phyloP scores from a whole-genome alignment of 2,113 vertebrate species.

The Cettia cetti region DNA sequence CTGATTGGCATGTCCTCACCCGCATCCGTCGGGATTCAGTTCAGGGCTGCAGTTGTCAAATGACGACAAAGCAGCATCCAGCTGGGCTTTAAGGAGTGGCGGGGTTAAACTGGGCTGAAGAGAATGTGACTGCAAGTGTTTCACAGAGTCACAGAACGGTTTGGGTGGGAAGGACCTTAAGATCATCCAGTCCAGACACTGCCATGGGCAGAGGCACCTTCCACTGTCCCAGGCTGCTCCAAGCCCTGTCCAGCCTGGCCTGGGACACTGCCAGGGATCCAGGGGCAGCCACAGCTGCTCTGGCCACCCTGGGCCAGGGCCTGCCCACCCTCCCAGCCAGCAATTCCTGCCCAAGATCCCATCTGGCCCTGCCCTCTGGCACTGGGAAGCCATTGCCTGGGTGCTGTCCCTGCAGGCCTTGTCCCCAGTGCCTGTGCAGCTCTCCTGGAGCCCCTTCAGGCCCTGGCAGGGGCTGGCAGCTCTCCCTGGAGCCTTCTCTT shows the following conservation, averaged over 20 bases:
- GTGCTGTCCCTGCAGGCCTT: too few species aligned
- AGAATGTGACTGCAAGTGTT: neutral
- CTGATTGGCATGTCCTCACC: neutral
- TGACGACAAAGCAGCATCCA: fast-evolving
- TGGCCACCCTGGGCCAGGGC: neutral
- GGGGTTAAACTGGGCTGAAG: too few species aligned
- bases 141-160: too few species aligned
- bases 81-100: neutral
- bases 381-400: too few species aligned
- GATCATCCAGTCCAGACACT: too few species aligned
- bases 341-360: neutral
- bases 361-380: neutral
- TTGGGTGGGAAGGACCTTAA: neutral
- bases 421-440: neutral
- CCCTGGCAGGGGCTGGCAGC: neutral
- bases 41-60: too few species aligned
- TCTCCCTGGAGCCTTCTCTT: neutral
- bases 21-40: neutral
- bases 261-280: neutral
- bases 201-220: neutral
- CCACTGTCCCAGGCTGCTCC: neutral
- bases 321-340: neutral
- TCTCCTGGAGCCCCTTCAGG: neutral
- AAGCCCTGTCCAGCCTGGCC: too few species aligned
- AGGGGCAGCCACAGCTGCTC: neutral